Conservation (phyloP, 92 coral and sea anemone genomes). For the Palythoa grandis region DNA sequence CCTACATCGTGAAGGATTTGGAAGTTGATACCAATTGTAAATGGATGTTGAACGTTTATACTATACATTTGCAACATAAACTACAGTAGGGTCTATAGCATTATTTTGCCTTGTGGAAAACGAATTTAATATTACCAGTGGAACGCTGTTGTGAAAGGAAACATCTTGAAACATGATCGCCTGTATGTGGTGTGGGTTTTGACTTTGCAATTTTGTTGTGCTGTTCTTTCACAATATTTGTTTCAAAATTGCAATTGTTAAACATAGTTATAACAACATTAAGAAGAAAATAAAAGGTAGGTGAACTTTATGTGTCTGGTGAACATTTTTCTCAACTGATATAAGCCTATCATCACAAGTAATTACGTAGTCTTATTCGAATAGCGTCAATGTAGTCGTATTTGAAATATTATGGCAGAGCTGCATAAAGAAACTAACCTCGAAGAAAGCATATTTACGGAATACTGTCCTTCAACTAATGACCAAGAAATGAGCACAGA, state of each 20-base stretch:
- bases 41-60: too few relatives aligned
- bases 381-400: background rate
- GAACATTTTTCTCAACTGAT: too few relatives aligned
- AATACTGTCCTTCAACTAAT: background rate
- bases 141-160: background rate
- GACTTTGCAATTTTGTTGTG: too few relatives aligned
- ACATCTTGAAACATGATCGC: slow-evolving; percentile 12
- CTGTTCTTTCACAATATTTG: slow-evolving; percentile 3
- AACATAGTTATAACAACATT: background rate
- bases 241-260: slow-evolving; percentile 7
- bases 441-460: background rate
- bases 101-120: too few relatives aligned
- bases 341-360: too few relatives aligned
- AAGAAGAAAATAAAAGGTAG: slow-evolving; percentile 4
- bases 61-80: too few relatives aligned
- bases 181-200: too few relatives aligned
- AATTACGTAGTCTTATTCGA: too few relatives aligned
- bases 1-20: too few relatives aligned
- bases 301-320: background rate
- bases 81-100: too few relatives aligned
- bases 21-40: too few relatives aligned
- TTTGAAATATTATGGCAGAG: slow-evolving; percentile 3
- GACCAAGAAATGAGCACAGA: background rate
- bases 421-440: background rate
- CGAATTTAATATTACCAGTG: too few relatives aligned